Base-by-base conservation (phyloP, 2,797 vertebrate genomes). In the Ctenochaetus hawaiiensis region DNA sequence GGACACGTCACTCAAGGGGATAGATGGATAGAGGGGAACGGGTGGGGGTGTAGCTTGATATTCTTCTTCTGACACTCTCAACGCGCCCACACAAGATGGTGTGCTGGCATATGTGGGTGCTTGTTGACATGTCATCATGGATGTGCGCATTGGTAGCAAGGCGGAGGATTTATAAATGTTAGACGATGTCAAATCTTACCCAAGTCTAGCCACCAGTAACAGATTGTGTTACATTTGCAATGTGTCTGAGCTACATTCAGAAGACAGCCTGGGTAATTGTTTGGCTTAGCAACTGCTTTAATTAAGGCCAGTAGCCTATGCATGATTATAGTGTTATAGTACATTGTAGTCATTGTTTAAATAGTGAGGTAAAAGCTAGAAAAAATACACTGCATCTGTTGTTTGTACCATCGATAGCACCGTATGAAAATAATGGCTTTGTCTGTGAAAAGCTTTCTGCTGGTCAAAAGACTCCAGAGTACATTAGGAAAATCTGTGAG, bases 71-170 rank as follows among this genome's bases (percentile, higher is more conserved):
- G 78, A 85, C 81, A 83, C 72, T 64, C 53, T 79, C 64, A 58
- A 20, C 20, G 67, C 62, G 11, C 78, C 86, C 76, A 84, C 82
- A 67, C 80, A 74, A 72, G 66, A 70, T n/a, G 44, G 64, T 80
- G 60, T 78, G 48, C 79, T 80, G 83, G 88, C 76, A 78, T 77
- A 71, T 78, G 89, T 86, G 75, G 83, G 84, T 6, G 74, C 62
- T 59, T 83, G 77, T 83, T 87, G 82, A 89, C 80, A 84, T 74
- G 75, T 74, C 77, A 71, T 83, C 65, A 71, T 69, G 67, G 72
- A 71, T 75, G 77, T 81, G 54, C 23, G 26, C 51, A 43, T 44
- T 48, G 56, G 80, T 54, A 66, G 66, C 73, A 52, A 80, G 22
- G 61, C 57, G 67, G 54, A 44, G 73, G 65, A 80, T 78, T 70